Evolutionary conservation across 2,888 invertebrate species (phyloP).

Genomic region (Plebejus melissa): DNA sequence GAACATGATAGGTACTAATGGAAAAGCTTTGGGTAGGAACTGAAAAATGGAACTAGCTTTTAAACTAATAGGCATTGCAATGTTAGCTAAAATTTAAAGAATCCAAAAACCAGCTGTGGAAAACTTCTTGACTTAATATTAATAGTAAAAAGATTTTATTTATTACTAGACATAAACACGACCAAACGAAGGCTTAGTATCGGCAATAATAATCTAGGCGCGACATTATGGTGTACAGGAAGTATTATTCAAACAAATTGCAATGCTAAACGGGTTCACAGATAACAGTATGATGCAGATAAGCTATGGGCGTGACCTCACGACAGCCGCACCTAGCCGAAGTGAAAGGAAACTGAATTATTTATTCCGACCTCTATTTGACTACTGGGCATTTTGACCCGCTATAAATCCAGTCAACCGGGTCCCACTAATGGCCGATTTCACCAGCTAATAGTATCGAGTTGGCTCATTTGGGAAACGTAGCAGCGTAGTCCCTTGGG

Average conservation of each 20-base stretch:
- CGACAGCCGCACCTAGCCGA: constrained; percentile 42
- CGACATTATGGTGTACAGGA: constrained; percentile 17
- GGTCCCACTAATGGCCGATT: constrained; percentile 2
- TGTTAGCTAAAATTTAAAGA: too few species aligned
- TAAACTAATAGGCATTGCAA: too few species aligned
- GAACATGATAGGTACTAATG: neutral
- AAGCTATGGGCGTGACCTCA: constrained; percentile 44
- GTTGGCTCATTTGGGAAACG: neutral
- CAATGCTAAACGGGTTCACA: constrained; percentile 37
- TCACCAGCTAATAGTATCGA: constrained; percentile 1
- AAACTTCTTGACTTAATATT: too few species aligned
- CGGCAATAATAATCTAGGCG: neutral
- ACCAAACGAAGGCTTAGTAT: neutral
- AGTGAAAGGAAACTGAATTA: constrained; percentile 41
- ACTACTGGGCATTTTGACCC: constrained; percentile 19
- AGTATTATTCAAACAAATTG: constrained; percentile 30
- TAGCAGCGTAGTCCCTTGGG: neutral
- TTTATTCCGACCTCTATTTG: constrained; percentile 27
- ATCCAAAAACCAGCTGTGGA: too few species aligned
- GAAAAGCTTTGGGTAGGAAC: too few species aligned
- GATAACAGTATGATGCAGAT: constrained; percentile 40
- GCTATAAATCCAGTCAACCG: constrained; percentile 19
- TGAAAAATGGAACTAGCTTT: too few species aligned
- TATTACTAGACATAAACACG: neutral
- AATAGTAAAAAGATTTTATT: neutral